These are phyloP conservation scores for Beroe forskalii DNA, from an alignment of 37 sponge, comb jelly and placozoan species.

Conservation along the genomic window DNA sequence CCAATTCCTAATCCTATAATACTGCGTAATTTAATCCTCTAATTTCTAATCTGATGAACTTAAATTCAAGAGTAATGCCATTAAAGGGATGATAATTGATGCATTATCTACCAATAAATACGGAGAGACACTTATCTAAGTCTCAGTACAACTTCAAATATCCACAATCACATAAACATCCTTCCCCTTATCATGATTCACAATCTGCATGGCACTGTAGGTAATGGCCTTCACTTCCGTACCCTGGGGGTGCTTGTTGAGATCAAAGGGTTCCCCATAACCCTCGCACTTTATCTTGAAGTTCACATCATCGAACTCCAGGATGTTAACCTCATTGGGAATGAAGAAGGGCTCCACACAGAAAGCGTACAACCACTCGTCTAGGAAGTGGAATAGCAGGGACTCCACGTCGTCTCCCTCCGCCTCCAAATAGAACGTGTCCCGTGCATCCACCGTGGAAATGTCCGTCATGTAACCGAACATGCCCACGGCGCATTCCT, in stretches of 20 bases:
- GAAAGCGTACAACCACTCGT: conserved; percentile 92
- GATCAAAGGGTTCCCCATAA: conserved; percentile 94
- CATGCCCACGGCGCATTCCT: conserved; percentile 48
- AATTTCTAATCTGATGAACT: too few relatives aligned
- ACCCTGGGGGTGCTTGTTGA: conserved; percentile 94
- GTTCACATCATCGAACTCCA: conserved; percentile 83
- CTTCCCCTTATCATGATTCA: conserved; percentile 70
- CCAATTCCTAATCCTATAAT: too few relatives aligned
- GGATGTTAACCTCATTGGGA: conserved; percentile 82
- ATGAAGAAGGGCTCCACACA: conserved; percentile 95
- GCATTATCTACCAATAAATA: too few relatives aligned
- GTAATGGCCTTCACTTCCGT: conserved; percentile 99
- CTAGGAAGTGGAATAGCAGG: conserved; percentile 89
- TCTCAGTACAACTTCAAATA: too few relatives aligned
- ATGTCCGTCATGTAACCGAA: conserved; percentile 59
- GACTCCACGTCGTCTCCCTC: conserved; percentile 86
- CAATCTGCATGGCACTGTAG: conserved; percentile 95
- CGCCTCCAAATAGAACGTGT: conserved; percentile 31
- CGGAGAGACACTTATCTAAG: too few relatives aligned
- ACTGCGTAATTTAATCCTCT: too few relatives aligned
- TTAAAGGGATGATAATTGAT: too few relatives aligned
- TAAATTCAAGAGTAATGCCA: too few relatives aligned
- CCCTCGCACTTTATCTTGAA: conserved; percentile 84
- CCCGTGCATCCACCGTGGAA: neutral
- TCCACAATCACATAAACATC: conserved; percentile 95